Conservation (phyloP, 2,888 invertebrate species). For the Drosophila fulvimacula region DNA sequence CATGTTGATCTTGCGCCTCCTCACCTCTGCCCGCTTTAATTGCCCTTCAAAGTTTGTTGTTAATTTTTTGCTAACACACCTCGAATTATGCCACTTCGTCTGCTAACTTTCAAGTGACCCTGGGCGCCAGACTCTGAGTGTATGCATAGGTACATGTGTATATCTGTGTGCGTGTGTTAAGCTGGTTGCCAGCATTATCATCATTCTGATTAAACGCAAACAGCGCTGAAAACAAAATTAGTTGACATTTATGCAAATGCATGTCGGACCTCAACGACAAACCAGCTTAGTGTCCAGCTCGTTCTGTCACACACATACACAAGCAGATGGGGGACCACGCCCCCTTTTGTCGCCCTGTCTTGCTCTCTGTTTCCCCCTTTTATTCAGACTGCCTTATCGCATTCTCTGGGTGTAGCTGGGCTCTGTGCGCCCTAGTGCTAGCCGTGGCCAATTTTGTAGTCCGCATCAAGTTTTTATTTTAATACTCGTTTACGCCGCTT, state of each 20-base stretch:
- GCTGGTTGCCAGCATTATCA: conserved; percentile 57
- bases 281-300: conserved; percentile 8
- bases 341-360: background rate
- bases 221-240: conserved; percentile 66
- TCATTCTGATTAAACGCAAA: conserved; percentile 80
- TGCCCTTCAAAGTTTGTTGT: conserved; percentile 3
- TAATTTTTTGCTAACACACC: conserved; percentile 9
- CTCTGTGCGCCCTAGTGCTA: conserved; percentile 55
- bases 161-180: conserved; percentile 8
- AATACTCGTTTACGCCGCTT: background rate
- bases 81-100: conserved; percentile 9
- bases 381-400: conserved; percentile 50
- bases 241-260: conserved; percentile 80
- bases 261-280: conserved; percentile 47
- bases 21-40: conserved; percentile 1
- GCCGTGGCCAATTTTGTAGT: conserved; percentile 29
- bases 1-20: background rate
- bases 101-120: conserved; percentile 14
- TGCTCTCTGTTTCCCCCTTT: background rate
- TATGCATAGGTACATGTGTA: conserved; percentile 12
- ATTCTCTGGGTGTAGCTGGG: conserved; percentile 27
- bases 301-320: background rate
- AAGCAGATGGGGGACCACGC: background rate
- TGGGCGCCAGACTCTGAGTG: conserved; percentile 3
- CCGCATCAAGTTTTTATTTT: conserved; percentile 35